Conservation (phyloP, 2,113 vertebrate genomes). For the Ictidomys tridecemlineatus region DNA sequence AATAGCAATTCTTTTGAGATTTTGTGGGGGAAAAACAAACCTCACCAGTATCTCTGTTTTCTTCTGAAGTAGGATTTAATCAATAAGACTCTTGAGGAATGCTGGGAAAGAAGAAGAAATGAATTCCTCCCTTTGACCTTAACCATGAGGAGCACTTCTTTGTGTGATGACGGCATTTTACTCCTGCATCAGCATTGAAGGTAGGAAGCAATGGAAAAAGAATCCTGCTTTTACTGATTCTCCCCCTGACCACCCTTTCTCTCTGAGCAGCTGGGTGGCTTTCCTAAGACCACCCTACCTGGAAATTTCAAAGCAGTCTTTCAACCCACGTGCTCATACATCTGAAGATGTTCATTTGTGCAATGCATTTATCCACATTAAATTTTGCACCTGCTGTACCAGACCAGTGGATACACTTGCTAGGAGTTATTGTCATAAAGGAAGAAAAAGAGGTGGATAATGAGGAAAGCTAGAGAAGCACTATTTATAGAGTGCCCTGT, state of each 20-base stretch:
- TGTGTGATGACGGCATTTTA: not conserved
- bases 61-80: not conserved
- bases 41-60: not conserved
- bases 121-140: not conserved
- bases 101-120: not conserved
- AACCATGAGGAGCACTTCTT: not conserved
- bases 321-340: not conserved
- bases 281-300: not conserved
- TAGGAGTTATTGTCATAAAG: not conserved
- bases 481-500: not conserved
- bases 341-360: not conserved
- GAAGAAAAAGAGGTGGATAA: not conserved
- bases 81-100: not conserved
- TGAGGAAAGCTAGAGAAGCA: not conserved
- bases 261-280: not conserved
- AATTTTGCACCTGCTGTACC: not conserved
- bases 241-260: not conserved
- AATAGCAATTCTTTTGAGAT: not conserved
- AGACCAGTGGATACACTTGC: not conserved
- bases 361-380: not conserved
- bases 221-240: not conserved
- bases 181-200: not conserved
- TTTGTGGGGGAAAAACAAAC: not conserved
- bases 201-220: not conserved
- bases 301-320: not conserved